Evolutionary conservation across 2,113 vertebrate genomes (phyloP), one percentile per base, ranked within the genome.

Genomic region (Cyanoliseus patagonus): DNA sequence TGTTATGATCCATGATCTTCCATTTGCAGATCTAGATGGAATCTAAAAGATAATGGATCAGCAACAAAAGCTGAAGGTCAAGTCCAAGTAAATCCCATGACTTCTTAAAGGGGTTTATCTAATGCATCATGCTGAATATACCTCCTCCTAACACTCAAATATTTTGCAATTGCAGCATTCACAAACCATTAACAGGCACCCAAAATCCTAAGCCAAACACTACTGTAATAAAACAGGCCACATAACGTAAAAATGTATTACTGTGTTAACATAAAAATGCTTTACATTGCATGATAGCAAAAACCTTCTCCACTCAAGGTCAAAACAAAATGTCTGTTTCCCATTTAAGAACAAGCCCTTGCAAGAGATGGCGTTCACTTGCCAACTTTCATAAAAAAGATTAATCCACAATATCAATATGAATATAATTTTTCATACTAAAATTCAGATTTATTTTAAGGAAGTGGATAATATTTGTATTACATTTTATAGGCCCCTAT

Each of bases 381-480:
- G 94, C 95, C 92, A 98, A 82, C 91, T 89, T 78, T 84, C 83
- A 95, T 97, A 93, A 97, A 96, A 97, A 95, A 96, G 94, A 95
- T 95, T 97, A 92, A 96, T 95, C 96, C 72, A 77, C 86, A 91
- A 94, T 92, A 97, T 97, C 78, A 94, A 97, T 97, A 97, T 96
- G 93, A 97, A 98, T 97, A 95, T 97, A 96, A 97, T 95, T 98
- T 97, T 97, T 97, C 97, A 98, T 97, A 95, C 92, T 95, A 96
- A 98, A 97, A 97, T 96, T 96, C 39, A 94, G 94, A 97, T 97
- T 97, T 97, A 97, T 92, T 97, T 97, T 96, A 97, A 97, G 95
- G 94, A 98, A 98, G 96, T 93, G 92, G 91, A 95, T 96, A 98
- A 97, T 97, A 98, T 97, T 97, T 97, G 95, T 88, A 94, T 96